Percentiles rank a stretch among this genome's conserved stretches.
Conservation (phyloP, 2,113 vertebrate species). For the human (Homo sapiens) region GRCh38 chr2:185116501-185117000, state of each 20-base stretch:
- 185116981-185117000: background rate
- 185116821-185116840: background rate
- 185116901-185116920: background rate
- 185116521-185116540: background rate
- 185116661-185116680: background rate
- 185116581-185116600: background rate
- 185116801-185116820: background rate
- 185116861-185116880: background rate
- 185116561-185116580: background rate
- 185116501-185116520: constrained; percentile 6
- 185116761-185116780: background rate
- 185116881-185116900: background rate
- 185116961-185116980: background rate
- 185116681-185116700: background rate
- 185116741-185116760: background rate
- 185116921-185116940: background rate
- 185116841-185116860: background rate
- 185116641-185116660: background rate
- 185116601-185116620: background rate
- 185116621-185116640: background rate
- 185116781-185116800: background rate
- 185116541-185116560: background rate
- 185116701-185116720: background rate
- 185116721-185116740: background rate
- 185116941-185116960: background rate